Percentiles rank a stretch among this genome's conserved stretches.
phyloP scores from a whole-genome alignment of 2,113 vertebrate genomes.

The Asarcornis scutulata region DNA sequence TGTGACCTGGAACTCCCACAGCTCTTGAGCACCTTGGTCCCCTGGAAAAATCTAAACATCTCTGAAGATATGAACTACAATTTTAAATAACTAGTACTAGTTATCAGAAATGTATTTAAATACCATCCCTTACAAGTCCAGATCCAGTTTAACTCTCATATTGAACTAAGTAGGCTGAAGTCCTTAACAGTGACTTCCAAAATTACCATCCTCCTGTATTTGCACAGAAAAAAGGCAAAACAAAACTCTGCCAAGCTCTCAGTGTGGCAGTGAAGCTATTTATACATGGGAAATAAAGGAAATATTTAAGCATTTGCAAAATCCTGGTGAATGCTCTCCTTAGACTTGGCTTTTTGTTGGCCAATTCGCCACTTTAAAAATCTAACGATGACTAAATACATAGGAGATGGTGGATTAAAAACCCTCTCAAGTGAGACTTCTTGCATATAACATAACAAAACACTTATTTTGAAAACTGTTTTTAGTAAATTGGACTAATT shows the following conservation, averaged over 20 bases:
- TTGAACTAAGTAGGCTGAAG: not conserved
- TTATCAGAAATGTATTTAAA: not conserved
- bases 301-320: not conserved
- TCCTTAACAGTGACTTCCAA: not conserved
- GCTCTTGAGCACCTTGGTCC: not conserved
- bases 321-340: not conserved
- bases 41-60: not conserved
- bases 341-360: conserved; percentile 42
- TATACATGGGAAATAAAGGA: not conserved
- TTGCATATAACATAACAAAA: not conserved
- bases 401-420: not conserved
- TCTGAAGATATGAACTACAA: not conserved
- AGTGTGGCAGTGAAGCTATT: not conserved
- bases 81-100: not conserved
- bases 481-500: not conserved
- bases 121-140: not conserved
- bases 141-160: not conserved
- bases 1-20: fast-evolving
- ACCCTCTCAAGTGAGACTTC: not conserved
- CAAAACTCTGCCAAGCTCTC: not conserved
- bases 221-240: not conserved
- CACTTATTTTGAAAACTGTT: not conserved
- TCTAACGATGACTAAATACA: conserved; percentile 4
- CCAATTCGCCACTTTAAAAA: conserved; percentile 8
- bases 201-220: not conserved